Conservation (phyloP, 35 echinoderm and acorn worm genomes). For the Patiria miniata region DNA sequence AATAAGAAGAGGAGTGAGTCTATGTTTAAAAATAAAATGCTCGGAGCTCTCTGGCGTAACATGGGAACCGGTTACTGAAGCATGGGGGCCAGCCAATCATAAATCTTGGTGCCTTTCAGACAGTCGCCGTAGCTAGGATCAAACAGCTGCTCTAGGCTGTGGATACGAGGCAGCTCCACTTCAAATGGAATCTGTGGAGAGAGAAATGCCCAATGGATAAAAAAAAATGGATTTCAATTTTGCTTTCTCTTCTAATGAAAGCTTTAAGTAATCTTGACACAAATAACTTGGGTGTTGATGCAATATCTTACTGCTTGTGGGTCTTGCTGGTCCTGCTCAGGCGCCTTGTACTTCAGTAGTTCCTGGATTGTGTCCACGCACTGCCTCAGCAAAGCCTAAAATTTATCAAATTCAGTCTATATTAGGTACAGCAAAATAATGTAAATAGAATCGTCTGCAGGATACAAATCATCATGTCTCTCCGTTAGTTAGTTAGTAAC, state of each 20-base stretch:
- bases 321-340: not conserved
- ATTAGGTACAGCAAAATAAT: too few relatives aligned
- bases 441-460: too few relatives aligned
- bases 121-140: constrained; percentile 87
- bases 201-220: constrained; percentile 21
- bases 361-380: constrained; percentile 62
- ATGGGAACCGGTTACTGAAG: constrained; percentile 3
- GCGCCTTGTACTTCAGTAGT: constrained; percentile 40
- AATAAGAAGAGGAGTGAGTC: too few relatives aligned
- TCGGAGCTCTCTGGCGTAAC: too few relatives aligned
- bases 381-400: constrained; percentile 76
- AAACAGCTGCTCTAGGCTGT: constrained; percentile 88
- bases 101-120: constrained; percentile 70
- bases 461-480: too few relatives aligned
- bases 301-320: not conserved
- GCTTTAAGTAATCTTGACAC: too few relatives aligned
- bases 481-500: too few relatives aligned
- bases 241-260: too few relatives aligned
- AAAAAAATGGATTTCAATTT: too few relatives aligned
- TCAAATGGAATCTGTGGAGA: constrained; percentile 90
- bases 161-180: constrained; percentile 71
- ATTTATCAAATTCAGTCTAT: too few relatives aligned
- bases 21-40: too few relatives aligned
- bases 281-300: too few relatives aligned
- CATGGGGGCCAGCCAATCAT: constrained; percentile 65